Evolutionary conservation across 2,797 vertebrate species (phyloP).

Genomic region (Threskiornis aethiopicus): DNA sequence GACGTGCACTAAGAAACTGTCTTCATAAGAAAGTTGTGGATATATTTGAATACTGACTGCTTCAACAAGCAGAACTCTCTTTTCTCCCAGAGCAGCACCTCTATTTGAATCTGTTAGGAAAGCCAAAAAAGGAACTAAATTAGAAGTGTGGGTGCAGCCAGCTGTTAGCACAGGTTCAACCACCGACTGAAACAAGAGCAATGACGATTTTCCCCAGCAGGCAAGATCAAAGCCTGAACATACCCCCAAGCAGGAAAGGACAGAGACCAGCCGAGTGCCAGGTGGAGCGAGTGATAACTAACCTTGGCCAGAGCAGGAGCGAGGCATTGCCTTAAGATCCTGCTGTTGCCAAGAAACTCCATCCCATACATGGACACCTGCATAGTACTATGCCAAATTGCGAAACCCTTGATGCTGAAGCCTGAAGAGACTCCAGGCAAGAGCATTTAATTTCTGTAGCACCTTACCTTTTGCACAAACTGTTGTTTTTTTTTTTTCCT

Average conservation of each 20-base stretch:
- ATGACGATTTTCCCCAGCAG: background rate
- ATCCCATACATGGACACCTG: background rate
- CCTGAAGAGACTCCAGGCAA: background rate
- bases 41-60: background rate
- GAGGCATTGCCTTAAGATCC: background rate
- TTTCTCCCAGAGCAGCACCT: background rate
- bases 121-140: background rate
- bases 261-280: background rate
- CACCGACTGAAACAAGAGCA: background rate
- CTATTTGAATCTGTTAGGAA: background rate
- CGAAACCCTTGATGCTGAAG: background rate
- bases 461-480: background rate
- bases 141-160: background rate
- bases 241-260: background rate
- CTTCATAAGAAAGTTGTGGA: background rate
- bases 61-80: background rate
- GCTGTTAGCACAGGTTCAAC: background rate
- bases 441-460: background rate
- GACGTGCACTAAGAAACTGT: background rate
- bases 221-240: background rate
- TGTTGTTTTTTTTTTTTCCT: background rate
- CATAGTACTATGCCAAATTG: background rate
- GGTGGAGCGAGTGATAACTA: background rate
- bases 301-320: background rate
- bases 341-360: background rate